phyloP scores from a whole-genome alignment of 64 coral and sea anemone species.

The Hydrozoanthus tunicans region DNA sequence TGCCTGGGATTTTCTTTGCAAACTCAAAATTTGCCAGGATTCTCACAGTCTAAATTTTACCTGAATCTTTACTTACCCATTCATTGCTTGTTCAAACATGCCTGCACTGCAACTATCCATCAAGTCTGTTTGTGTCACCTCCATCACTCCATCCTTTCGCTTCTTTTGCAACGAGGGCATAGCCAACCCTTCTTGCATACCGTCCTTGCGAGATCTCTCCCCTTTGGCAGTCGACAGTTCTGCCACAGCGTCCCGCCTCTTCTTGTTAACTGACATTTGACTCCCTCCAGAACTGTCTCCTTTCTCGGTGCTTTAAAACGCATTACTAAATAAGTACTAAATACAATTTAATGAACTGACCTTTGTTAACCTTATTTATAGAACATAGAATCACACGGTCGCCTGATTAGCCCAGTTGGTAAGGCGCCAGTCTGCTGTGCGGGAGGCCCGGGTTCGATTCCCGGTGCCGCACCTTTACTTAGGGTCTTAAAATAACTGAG shows the following conservation, averaged over 20 bases:
- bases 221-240: slow-evolving; percentile 49
- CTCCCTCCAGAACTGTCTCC: slow-evolving; percentile 15
- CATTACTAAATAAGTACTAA: too few relatives aligned
- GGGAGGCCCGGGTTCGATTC: too few relatives aligned
- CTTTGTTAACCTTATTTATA: too few relatives aligned
- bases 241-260: slow-evolving; percentile 67
- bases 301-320: slow-evolving; percentile 21
- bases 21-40: neutral
- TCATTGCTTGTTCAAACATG: slow-evolving; percentile 37
- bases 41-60: neutral
- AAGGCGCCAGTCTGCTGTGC: too few relatives aligned
- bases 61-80: slow-evolving; percentile 33
- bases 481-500: too few relatives aligned
- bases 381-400: too few relatives aligned
- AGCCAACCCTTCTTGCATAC: slow-evolving; percentile 84
- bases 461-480: too few relatives aligned
- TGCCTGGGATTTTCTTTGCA: too few relatives aligned
- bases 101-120: slow-evolving; percentile 55
- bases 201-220: slow-evolving; percentile 78
- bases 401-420: too few relatives aligned
- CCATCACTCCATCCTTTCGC: slow-evolving; percentile 74
- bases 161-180: slow-evolving; percentile 80
- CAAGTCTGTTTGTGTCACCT: slow-evolving; percentile 53
- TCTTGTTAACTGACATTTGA: slow-evolving; percentile 45
- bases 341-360: too few relatives aligned